phyloP scores from a whole-genome alignment of 2,797 vertebrate genomes.

The Scolopax rusticola region DNA sequence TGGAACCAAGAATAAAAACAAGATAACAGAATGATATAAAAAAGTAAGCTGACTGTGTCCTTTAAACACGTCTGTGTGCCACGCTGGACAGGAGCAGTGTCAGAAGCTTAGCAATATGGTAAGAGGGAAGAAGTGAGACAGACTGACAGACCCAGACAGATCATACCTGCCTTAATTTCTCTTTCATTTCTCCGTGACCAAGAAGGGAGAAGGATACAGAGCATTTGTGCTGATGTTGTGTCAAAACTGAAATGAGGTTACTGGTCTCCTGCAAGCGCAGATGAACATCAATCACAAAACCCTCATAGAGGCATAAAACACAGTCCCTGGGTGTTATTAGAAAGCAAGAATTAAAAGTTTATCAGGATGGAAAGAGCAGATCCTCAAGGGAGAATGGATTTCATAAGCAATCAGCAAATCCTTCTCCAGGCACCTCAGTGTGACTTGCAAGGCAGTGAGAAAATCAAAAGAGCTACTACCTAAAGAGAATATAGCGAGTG shows the following conservation, averaged over 20 bases:
- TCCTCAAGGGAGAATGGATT: constrained; percentile 58
- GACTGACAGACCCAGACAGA: not conserved
- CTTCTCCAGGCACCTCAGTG: constrained; percentile 36
- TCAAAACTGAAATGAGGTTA: constrained; percentile 32
- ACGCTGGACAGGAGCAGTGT: not conserved
- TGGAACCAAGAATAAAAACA: not conserved
- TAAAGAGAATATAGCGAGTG: not conserved
- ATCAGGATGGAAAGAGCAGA: constrained; percentile 66
- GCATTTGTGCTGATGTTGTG: not conserved
- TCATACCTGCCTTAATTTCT: not conserved
- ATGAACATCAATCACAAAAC: constrained; percentile 20
- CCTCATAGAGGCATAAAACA: not conserved
- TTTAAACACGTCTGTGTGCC: not conserved
- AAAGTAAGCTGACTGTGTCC: rapidly evolving
- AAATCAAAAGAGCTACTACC: constrained; percentile 64
- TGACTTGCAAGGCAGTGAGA: not conserved
- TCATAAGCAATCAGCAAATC: constrained; percentile 53
- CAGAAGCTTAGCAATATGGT: not conserved
- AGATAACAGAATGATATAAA: not conserved
- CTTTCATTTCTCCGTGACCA: not conserved
- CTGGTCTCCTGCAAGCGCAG: not conserved
- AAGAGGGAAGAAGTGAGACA: not conserved
- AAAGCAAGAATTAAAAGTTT: constrained; percentile 68
- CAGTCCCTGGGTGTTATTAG: not conserved
- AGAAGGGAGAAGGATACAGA: not conserved